Conservation (phyloP, 2,113 vertebrate species). For the Sisor rabdophorus region DNA sequence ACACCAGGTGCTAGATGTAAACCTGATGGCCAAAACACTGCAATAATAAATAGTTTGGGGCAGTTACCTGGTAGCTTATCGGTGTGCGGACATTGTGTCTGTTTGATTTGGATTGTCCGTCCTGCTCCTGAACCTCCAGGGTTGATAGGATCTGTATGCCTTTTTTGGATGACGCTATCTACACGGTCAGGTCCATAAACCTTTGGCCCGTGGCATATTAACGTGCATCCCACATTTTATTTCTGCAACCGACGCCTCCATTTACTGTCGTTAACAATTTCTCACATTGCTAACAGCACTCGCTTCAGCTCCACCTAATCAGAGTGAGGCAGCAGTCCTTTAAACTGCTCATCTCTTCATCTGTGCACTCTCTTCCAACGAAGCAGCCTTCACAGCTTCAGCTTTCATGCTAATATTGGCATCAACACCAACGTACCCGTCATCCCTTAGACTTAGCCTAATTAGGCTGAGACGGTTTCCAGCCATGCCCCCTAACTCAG, state of each 20-base stretch:
- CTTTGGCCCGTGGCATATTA: background rate
- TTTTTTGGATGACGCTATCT: no score
- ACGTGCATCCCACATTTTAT: background rate
- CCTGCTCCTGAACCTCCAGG: no score
- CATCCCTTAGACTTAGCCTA: background rate
- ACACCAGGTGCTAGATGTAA: no score
- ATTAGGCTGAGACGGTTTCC: background rate
- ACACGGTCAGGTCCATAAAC: no score
- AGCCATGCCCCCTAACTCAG: background rate
- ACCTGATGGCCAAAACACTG: no score
- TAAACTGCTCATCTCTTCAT: background rate
- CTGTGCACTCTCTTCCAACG: background rate
- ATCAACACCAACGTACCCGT: background rate
- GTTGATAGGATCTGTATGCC: no score
- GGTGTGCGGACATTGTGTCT: no score
- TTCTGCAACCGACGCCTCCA: background rate
- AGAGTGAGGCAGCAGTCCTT: background rate
- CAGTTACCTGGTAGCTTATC: no score
- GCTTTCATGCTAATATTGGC: background rate
- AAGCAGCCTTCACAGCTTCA: background rate
- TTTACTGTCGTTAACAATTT: background rate
- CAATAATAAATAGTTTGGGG: no score
- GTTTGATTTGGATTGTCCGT: no score
- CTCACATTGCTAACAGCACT: background rate
- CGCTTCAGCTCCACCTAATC: background rate